A percentile compares a stretch with the other conserved stretches of the same genome.
phyloP scores from a whole-genome alignment of 1,140 invertebrate species.

The Aricia agestis region DNA sequence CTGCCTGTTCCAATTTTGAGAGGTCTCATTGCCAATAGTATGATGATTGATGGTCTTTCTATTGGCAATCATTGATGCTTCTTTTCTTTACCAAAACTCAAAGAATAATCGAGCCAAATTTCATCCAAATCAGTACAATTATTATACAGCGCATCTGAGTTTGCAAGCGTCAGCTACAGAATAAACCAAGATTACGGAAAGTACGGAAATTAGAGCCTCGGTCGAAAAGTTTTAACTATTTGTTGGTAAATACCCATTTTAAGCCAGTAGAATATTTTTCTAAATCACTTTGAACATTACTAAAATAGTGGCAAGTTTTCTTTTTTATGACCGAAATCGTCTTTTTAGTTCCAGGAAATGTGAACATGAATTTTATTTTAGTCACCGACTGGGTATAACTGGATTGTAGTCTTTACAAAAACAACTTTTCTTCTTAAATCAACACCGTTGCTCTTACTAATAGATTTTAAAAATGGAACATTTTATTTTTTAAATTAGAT shows the following conservation, averaged over 20 bases:
- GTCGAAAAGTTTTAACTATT: neutral
- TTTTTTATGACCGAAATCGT: neutral
- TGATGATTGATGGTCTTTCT: too few species aligned
- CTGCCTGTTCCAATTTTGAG: too few species aligned
- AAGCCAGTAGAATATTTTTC: neutral
- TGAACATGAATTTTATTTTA: slow-evolving; percentile 29
- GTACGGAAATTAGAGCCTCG: too few species aligned
- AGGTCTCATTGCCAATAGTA: too few species aligned
- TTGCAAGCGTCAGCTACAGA: too few species aligned
- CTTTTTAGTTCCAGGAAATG: slow-evolving; percentile 12
- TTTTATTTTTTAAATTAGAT: neutral
- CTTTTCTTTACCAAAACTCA: too few species aligned
- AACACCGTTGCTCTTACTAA: neutral
- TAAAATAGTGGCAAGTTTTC: neutral
- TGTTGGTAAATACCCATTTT: neutral
- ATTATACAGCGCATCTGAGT: too few species aligned
- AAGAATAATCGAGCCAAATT: too few species aligned
- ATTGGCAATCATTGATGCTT: too few species aligned
- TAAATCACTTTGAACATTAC: neutral
- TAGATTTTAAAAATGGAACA: neutral
- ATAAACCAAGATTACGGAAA: too few species aligned
- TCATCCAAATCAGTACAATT: too few species aligned
- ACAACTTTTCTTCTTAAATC: slow-evolving; percentile 17
- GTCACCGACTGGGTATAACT: slow-evolving; percentile 21
- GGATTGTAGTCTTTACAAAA: slow-evolving; percentile 26